A percentile compares a stretch with the other conserved stretches of the same genome.
Conservation (phyloP, 2,113 vertebrate species). For the Chitala chitala region DNA sequence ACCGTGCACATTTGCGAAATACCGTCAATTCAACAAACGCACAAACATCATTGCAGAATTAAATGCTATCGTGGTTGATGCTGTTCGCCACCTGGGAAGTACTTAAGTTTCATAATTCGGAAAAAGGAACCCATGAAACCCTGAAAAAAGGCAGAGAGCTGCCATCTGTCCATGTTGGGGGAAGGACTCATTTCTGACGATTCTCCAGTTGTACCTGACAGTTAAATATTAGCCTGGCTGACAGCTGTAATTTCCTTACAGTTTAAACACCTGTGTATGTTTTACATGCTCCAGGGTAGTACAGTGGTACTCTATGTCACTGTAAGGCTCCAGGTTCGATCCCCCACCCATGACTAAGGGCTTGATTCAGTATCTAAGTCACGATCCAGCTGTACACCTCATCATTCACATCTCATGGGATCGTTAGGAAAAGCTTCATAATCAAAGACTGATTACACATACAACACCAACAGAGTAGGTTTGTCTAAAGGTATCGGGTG, state of each 20-base stretch:
- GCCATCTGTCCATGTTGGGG: not conserved
- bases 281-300: not conserved
- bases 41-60: constrained; percentile 6
- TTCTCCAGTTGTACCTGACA: not conserved
- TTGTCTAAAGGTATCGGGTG: not conserved
- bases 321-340: not conserved
- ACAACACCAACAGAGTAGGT: not conserved
- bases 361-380: not conserved
- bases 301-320: not conserved
- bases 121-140: not conserved
- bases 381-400: not conserved
- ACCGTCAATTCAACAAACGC: not conserved
- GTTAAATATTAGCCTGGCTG: not conserved
- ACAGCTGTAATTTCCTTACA: not conserved
- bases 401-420: not conserved
- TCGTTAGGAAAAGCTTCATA: not conserved
- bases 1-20: not conserved
- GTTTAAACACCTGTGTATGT: not conserved
- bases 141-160: not conserved
- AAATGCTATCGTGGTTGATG: not conserved
- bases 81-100: not conserved
- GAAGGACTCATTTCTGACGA: not conserved
- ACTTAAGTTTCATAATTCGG: not conserved
- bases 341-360: not conserved
- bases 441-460: constrained; percentile 1